A percentile compares a stretch with the other conserved stretches of the same genome.
These are phyloP conservation scores for Drosophila ficusphila DNA, from an alignment of 1,140 invertebrate species.

Conservation along the genomic window DNA sequence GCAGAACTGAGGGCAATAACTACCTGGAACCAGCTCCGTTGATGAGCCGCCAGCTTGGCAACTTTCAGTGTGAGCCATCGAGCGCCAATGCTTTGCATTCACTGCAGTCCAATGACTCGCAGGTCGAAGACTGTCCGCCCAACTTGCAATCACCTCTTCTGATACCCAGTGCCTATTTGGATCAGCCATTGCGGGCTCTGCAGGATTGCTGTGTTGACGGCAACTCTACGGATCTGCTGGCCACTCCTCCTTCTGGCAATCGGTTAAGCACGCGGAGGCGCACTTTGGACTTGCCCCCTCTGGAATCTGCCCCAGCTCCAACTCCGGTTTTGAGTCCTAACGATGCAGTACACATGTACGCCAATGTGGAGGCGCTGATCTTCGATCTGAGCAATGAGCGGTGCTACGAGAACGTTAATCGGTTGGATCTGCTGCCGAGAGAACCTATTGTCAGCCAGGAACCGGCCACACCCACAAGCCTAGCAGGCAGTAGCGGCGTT, in stretches of 20 bases:
- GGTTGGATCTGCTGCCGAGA: constrained; percentile 53
- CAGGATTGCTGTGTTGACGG: constrained; percentile 65
- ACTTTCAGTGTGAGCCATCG: constrained; percentile 7
- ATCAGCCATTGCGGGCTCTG: constrained; percentile 72
- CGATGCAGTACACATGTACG: constrained; percentile 67
- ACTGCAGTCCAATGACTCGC: constrained; percentile 3
- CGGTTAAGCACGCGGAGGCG: constrained; percentile 14
- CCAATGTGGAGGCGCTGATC: constrained; percentile 64
- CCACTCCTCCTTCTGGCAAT: constrained; percentile 30
- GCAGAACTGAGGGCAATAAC: constrained; percentile 65
- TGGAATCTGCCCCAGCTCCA: constrained; percentile 79
- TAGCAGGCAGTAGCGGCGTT: constrained; percentile 37
- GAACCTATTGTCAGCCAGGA: constrained; percentile 28
- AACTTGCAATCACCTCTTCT: constrained; percentile 76
- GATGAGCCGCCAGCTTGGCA: constrained; percentile 32
- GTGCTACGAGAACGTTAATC: constrained; percentile 74
- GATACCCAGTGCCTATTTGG: constrained; percentile 66
- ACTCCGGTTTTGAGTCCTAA: constrained; percentile 28
- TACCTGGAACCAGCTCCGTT: constrained; percentile 72
- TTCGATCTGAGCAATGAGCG: constrained; percentile 60
- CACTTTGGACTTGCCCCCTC: constrained; percentile 81
- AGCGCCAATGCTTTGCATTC: constrained; percentile 2
- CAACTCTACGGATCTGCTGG: constrained; percentile 49
- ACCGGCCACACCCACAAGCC: constrained; percentile 50
- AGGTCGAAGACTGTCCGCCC: constrained; percentile 85